Percentiles rank a stretch among this genome's conserved stretches.
phyloP scores from a whole-genome alignment of 2,113 vertebrate genomes.

The Brevimyrus niger region DNA sequence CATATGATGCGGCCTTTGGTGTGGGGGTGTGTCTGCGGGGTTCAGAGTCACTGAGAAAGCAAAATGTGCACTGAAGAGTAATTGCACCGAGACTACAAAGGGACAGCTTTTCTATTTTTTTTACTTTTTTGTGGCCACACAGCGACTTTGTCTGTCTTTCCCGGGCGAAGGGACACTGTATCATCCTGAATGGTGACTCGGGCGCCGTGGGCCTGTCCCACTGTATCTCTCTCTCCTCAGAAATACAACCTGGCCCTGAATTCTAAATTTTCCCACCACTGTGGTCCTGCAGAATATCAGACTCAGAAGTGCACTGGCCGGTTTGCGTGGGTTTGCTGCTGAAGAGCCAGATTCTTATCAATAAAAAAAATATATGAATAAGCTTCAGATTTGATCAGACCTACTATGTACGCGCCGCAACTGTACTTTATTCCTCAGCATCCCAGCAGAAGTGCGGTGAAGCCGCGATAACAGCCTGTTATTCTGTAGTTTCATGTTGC shows the following conservation, averaged over 20 bases:
- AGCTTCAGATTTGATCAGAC: background rate
- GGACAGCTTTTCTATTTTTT: slow-evolving; percentile 23
- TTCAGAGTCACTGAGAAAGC: slow-evolving; percentile 33
- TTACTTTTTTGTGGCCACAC: slow-evolving; percentile 32
- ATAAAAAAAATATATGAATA: background rate
- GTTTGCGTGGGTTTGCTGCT: background rate
- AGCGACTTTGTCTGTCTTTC: slow-evolving; percentile 32
- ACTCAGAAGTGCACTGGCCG: background rate
- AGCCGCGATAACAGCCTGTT: background rate
- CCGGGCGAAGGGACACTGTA: slow-evolving; percentile 35
- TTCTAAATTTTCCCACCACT: background rate
- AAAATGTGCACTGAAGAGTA: slow-evolving; percentile 36
- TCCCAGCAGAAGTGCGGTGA: background rate
- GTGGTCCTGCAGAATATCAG: background rate
- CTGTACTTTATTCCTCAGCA: background rate
- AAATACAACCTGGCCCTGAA: background rate
- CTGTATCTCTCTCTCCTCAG: background rate
- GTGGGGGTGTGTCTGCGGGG: slow-evolving; percentile 20
- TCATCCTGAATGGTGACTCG: slow-evolving; percentile 17
- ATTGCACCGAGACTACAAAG: slow-evolving; percentile 33
- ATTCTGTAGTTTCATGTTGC: background rate
- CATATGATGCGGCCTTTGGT: slow-evolving; percentile 36
- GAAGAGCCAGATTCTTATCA: background rate
- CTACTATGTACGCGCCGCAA: background rate
- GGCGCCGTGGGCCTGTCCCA: background rate